phyloP scores from a whole-genome alignment of 2,113 vertebrate species.

The Corvus moneduloides region DNA sequence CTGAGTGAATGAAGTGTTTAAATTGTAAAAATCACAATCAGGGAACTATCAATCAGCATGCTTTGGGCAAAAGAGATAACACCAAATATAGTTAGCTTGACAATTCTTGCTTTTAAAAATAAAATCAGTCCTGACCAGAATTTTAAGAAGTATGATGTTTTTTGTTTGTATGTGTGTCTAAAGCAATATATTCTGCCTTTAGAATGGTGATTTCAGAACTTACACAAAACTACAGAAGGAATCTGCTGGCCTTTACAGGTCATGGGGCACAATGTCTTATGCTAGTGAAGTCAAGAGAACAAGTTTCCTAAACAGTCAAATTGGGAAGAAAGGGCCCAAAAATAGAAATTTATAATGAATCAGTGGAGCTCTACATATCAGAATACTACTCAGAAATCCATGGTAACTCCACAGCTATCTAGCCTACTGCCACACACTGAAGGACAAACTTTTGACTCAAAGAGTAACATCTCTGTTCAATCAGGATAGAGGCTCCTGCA shows the following conservation, averaged over 20 bases:
- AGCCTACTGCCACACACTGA: background rate
- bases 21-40: conserved; percentile 53
- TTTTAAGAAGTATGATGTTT: background rate
- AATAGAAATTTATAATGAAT: background rate
- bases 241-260: background rate
- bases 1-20: conserved; percentile 47
- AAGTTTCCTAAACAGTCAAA: background rate
- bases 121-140: background rate
- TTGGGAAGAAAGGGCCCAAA: background rate
- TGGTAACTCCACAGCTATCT: background rate
- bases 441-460: background rate
- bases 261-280: background rate
- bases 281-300: background rate
- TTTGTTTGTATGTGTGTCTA: background rate
- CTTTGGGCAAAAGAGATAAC: conserved; percentile 9
- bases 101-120: background rate
- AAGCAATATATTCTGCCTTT: background rate
- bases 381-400: background rate
- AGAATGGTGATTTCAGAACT: background rate
- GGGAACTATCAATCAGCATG: conserved; percentile 11
- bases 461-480: background rate
- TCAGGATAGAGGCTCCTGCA: background rate
- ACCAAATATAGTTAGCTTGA: conserved; percentile 1
- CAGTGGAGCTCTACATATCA: background rate
- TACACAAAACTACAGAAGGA: background rate